Evolutionary conservation across 37 sponge, comb jelly and placozoan species (phyloP).

Genomic region (Agelas oroides): DNA sequence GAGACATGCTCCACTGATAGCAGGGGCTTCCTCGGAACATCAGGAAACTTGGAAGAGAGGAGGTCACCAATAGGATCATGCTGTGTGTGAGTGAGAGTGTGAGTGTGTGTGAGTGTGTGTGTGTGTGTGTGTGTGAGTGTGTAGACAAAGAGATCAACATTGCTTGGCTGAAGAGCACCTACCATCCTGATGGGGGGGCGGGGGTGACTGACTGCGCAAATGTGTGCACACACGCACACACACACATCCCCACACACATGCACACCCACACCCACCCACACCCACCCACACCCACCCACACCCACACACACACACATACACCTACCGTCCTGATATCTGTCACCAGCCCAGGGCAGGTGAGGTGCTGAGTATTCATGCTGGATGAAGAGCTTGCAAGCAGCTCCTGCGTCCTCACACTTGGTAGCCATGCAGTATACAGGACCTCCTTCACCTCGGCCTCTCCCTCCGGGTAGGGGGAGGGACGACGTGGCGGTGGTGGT

Average conservation of each 20-base stretch:
- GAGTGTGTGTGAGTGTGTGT: no score
- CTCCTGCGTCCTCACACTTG: conserved; percentile 27
- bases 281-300: background rate
- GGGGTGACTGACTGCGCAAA: no score
- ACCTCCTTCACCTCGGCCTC: conserved; percentile 21
- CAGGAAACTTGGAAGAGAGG: conserved; percentile 40
- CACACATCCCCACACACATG: no score
- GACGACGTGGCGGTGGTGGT: background rate
- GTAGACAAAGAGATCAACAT: no score
- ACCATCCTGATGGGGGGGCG: no score
- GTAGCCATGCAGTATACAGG: conserved; percentile 48
- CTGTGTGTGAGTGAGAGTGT: conserved; percentile 28
- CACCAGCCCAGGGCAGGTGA: conserved; percentile 63
- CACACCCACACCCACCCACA: no score
- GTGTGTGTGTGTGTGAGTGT: no score
- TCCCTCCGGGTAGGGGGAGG: conserved; percentile 6
- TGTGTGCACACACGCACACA: no score
- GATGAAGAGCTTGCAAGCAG: conserved; percentile 13
- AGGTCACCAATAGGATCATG: conserved; percentile 59
- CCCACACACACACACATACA: background rate
- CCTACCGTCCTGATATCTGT: conserved; percentile 44
- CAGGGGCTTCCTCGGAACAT: conserved; percentile 36
- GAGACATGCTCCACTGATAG: conserved; percentile 63
- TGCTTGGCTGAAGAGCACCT: no score
- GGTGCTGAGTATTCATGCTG: conserved; percentile 7